Evolutionary conservation across 2,797 vertebrate genomes (phyloP).

Genomic region (Orientallactaga sibirica): DNA sequence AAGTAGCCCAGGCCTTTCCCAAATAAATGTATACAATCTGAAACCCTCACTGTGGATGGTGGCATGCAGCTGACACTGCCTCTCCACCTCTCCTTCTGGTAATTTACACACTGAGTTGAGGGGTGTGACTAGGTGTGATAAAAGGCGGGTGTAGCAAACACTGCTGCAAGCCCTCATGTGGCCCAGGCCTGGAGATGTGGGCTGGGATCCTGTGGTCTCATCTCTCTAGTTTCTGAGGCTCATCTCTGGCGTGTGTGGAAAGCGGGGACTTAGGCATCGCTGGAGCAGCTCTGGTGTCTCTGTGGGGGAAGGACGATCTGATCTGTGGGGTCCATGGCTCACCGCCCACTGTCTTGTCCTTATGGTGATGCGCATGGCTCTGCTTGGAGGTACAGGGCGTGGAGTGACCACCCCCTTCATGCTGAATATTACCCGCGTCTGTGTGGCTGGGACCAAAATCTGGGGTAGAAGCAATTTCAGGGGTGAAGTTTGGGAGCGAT

Average conservation of each 20-base stretch:
- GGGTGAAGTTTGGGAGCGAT: background rate
- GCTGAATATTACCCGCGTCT: background rate
- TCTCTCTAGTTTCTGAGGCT: background rate
- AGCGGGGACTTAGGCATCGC: background rate
- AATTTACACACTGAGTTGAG: background rate
- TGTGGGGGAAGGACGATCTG: too few relatives aligned
- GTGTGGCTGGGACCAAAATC: background rate
- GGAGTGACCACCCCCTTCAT: background rate
- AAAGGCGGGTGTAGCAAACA: slow-evolving; percentile 37
- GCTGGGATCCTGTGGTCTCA: too few relatives aligned
- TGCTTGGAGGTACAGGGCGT: too few relatives aligned
- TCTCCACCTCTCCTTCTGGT: background rate
- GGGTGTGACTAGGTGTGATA: slow-evolving; percentile 37
- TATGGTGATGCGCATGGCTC: fast-evolving
- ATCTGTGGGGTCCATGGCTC: background rate
- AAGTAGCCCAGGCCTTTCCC: slow-evolving; percentile 67
- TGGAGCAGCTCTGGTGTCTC: background rate
- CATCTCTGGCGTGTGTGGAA: background rate
- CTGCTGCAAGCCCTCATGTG: background rate
- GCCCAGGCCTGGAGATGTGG: background rate
- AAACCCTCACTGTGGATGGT: slow-evolving; percentile 23
- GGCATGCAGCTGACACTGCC: background rate
- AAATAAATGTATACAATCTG: slow-evolving; percentile 59
- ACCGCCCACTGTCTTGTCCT: background rate
- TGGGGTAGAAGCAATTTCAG: background rate